phyloP scores from a whole-genome alignment of 2,797 vertebrate species.

The Scleropages formosus region DNA sequence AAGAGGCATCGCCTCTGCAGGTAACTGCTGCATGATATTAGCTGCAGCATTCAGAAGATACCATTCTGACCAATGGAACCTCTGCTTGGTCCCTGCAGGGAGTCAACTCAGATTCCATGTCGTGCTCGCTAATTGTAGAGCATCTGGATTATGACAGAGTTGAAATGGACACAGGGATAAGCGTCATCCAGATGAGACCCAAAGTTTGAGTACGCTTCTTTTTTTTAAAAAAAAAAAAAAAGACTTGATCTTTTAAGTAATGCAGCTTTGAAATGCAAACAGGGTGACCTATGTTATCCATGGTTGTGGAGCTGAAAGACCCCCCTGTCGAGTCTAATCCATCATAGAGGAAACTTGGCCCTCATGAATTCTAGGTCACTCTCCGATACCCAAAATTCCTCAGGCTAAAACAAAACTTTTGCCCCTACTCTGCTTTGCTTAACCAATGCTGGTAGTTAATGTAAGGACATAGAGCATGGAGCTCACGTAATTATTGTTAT shows the following conservation, averaged over 20 bases:
- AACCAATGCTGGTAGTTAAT: neutral
- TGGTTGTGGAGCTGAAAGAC: neutral
- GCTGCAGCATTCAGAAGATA: no score
- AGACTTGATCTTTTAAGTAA: neutral
- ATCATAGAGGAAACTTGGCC: neutral
- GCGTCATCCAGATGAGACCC: neutral
- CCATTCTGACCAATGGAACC: no score
- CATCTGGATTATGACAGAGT: no score
- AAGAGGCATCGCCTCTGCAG: no score
- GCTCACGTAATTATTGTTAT: neutral
- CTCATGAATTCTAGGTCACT: neutral
- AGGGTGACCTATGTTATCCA: constrained; percentile 3
- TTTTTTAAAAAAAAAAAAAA: neutral
- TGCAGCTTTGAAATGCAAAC: neutral
- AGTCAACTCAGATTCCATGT: no score
- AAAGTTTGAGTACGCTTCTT: neutral
- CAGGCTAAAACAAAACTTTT: constrained; percentile 13
- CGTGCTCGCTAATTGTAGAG: no score
- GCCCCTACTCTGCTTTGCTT: neutral
- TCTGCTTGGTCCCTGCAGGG: no score
- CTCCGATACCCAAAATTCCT: neutral
- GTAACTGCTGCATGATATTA: no score
- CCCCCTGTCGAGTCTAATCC: neutral
- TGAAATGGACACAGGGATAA: neutral
- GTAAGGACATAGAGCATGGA: neutral